phyloP scores from a whole-genome alignment of 2,888 invertebrate species.

The Trachelus iudaicus region DNA sequence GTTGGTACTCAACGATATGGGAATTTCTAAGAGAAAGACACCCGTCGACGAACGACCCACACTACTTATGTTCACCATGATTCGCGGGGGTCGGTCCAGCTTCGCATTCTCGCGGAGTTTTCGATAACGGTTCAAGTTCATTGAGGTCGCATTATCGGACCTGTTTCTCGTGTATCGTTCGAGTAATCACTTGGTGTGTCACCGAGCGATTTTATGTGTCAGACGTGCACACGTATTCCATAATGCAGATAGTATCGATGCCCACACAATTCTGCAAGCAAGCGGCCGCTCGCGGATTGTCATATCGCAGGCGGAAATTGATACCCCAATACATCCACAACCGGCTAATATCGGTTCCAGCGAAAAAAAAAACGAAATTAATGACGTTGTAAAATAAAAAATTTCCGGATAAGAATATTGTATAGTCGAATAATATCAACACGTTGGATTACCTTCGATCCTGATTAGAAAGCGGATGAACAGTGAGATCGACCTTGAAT shows the following conservation, averaged over 20 bases:
- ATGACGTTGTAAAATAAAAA: not conserved
- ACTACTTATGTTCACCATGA: not conserved
- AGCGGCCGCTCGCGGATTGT: slow-evolving; percentile 10
- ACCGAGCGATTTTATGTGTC: slow-evolving; percentile 15
- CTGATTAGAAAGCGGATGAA: not conserved
- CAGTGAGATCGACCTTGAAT: not conserved
- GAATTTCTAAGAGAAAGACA: not conserved
- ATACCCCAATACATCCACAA: not conserved
- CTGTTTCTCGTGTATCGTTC: slow-evolving; percentile 13
- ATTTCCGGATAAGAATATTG: not conserved
- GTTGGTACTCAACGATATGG: not conserved
- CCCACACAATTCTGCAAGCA: slow-evolving; percentile 14
- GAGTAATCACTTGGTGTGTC: slow-evolving; percentile 4
- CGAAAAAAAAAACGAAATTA: not conserved
- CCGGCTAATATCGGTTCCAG: not conserved
- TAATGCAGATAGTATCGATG: slow-evolving; percentile 20
- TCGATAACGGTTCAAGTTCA: slow-evolving; percentile 1
- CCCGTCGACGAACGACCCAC: not conserved
- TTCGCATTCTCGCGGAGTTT: not conserved
- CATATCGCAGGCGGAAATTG: slow-evolving; percentile 17
- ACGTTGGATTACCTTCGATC: not conserved
- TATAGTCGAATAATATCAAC: not conserved
- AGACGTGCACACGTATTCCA: slow-evolving; percentile 15
- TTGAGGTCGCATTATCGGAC: slow-evolving; percentile 9
- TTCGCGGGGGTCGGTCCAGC: not conserved